phyloP scores from a whole-genome alignment of 2,888 invertebrate genomes.

The Bimastos eiseni region DNA sequence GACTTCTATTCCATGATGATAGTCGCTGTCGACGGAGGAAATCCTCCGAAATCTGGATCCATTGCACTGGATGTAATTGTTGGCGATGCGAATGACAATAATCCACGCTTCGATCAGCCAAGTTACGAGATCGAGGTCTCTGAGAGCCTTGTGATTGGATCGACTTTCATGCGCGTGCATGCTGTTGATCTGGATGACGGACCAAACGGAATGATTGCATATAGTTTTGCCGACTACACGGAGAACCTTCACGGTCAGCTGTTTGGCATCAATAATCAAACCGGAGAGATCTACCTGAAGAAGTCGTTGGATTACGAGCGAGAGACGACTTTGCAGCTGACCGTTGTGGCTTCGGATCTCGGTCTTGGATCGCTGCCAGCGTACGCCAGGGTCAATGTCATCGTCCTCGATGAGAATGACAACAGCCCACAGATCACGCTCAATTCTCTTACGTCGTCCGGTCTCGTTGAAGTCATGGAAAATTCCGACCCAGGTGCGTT shows the following conservation, averaged over 20 bases:
- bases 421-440: constrained; percentile 34
- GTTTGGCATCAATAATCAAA: constrained; percentile 37
- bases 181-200: constrained; percentile 85
- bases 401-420: constrained; percentile 35
- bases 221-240: constrained; percentile 37
- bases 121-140: constrained; percentile 26
- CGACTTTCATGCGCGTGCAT: constrained; percentile 65
- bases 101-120: constrained; percentile 29
- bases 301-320: constrained; percentile 41
- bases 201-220: constrained; percentile 78
- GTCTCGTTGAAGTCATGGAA: constrained; percentile 28
- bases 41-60: constrained; percentile 32
- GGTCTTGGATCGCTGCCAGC: constrained; percentile 40
- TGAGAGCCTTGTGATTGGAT: constrained; percentile 68
- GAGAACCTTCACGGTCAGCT: constrained; percentile 30
- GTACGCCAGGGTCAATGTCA: constrained; percentile 38
- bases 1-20: constrained; percentile 29
- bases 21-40: constrained; percentile 33
- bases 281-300: constrained; percentile 39
- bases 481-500: constrained; percentile 24
- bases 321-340: constrained; percentile 34
- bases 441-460: constrained; percentile 29
- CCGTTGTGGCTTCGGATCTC: constrained; percentile 37
- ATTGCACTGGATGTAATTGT: constrained; percentile 30
- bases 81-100: constrained; percentile 36